Base-by-base conservation (phyloP, 2,113 vertebrate species). In the Xiphophorus hellerii region DNA sequence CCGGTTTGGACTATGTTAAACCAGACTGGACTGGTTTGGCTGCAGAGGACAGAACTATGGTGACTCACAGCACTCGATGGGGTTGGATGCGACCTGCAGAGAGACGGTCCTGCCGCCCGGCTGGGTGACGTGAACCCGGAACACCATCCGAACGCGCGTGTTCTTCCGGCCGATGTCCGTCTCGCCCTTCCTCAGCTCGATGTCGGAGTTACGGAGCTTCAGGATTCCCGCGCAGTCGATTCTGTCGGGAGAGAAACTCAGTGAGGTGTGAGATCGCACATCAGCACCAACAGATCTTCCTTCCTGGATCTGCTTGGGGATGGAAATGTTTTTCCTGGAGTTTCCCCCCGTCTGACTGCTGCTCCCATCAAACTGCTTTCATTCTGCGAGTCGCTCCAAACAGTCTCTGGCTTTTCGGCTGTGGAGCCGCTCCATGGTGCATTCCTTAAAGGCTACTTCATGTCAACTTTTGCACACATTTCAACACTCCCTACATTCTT, bases 51-150 rank as follows among this genome's bases (percentile, higher is more conserved):
- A 22, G 66, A 64, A 0, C 25, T 10, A 0, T 22, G n/a, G 29
- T 42, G n/a, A 97, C 97, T 98, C 87, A 99, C 97, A 99, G 91
- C 97, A 99, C 78, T 99, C 97, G 0, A 99, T 97, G 65, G 97
- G 97, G 71, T 97, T 98, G 39, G 97, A 99, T 0, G 96, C 93
- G 0, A 87, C 96, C 90, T 99, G 97, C 82, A 99, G 84, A 5
- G 97, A 98, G 66, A 98, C 90, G 0, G 94, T 96, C 70, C 96
- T 93, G 78, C 97, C 96, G 0, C 89, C 94, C 89, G 96, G 83
- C 88, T 98, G 97, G 0, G 94, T 96, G 89, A 98, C 91, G 73
- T 98, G 97, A 9, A 97, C 96, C 0, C 97, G 94, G 93, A 98
- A 98, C 58, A 98, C 97, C 92, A 99, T 95, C 71, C 97, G 87